Evolutionary conservation across 2,797 vertebrate species (phyloP), one percentile per base, ranked within the genome.

Genomic region (Schizopygopsis pylzovi): DNA sequence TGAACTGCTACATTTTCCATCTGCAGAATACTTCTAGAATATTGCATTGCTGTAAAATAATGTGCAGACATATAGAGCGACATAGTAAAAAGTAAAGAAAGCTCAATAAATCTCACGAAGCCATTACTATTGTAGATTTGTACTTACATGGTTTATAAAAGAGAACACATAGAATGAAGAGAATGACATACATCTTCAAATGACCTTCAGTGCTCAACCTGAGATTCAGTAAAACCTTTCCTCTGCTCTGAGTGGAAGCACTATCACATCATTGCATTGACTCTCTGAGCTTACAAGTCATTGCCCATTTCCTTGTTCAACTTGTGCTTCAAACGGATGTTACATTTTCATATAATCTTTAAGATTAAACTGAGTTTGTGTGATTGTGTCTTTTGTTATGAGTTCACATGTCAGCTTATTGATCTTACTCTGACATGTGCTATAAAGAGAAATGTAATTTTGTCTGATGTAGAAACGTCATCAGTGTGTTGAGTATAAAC

Each of bases 111-210:
- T 12, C n/a, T 25, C 25, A 4, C 12, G 10, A 12, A 25, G 61
- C 20, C 20, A 28, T 28, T 15, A 59, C 15, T 39, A 2, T 4
- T 20, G 18, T 45, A 41, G 54, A 41, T 45, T 70, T 54, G 12
- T 71, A 59, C 77, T 81, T 86, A 86, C 84, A 86, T 63, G 73
- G 22, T 25, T 72, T 56, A 75, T n/a, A 54, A 49, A 81, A 76
- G 78, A 81, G 10, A 71, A 67, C 4, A n/a, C 6, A 41, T 37
- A 45, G 1, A 33, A 81, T 20, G 13, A 67, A 37, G 65, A 86
- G 70, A 39, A 61, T 10, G 49, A 11, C 9, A 25, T 3, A 16
- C 70, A 81, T 81, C 20, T 56, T 76, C 56, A 73, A 6, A 67
- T 22, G 9, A 61, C 63, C 80, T 65, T 49, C 18, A 80, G 78